phyloP scores from a whole-genome alignment of 2,888 invertebrate species.

The Nesidiocoris tenuis region DNA sequence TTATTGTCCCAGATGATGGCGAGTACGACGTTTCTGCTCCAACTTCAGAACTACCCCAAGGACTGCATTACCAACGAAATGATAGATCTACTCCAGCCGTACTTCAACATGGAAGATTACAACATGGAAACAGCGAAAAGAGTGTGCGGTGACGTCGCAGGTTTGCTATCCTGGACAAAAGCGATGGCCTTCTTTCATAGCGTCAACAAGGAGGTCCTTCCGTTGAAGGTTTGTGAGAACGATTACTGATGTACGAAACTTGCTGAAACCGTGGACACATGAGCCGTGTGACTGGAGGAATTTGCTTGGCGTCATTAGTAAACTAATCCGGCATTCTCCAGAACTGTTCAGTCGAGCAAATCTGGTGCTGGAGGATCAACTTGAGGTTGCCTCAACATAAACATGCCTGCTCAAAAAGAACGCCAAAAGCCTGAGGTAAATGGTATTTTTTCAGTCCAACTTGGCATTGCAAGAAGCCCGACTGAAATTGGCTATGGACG shows the following conservation, averaged over 20 bases:
- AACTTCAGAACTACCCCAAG: slow-evolving; percentile 91
- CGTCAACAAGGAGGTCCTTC: slow-evolving; percentile 94
- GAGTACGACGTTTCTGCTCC: slow-evolving; percentile 85
- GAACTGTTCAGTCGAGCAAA: no score
- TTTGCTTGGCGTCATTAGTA: no score
- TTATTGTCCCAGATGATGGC: slow-evolving; percentile 80
- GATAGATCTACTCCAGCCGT: slow-evolving; percentile 88
- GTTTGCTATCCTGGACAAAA: slow-evolving; percentile 92
- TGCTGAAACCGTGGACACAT: no score
- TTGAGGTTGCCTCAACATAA: no score
- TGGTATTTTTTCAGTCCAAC: slow-evolving; percentile 69
- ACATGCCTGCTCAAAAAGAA: no score
- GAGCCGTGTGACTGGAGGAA: no score
- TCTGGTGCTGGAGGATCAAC: no score
- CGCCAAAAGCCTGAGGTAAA: no score
- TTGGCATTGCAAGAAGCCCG: slow-evolving; percentile 86
- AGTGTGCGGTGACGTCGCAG: slow-evolving; percentile 96
- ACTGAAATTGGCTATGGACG: slow-evolving; percentile 86
- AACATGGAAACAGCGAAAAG: slow-evolving; percentile 94
- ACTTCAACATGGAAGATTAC: slow-evolving; percentile 94
- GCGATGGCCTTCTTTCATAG: slow-evolving; percentile 94
- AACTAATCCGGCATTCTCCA: no score
- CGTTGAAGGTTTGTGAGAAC: slow-evolving; percentile 76
- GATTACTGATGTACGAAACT: no score
- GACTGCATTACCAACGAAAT: slow-evolving; percentile 97